Percentiles rank a stretch among this genome's conserved stretches.
Evolutionary conservation across 2,113 vertebrate genomes (phyloP).

Genomic region (Pseudorhombus dupliciocellatus): DNA sequence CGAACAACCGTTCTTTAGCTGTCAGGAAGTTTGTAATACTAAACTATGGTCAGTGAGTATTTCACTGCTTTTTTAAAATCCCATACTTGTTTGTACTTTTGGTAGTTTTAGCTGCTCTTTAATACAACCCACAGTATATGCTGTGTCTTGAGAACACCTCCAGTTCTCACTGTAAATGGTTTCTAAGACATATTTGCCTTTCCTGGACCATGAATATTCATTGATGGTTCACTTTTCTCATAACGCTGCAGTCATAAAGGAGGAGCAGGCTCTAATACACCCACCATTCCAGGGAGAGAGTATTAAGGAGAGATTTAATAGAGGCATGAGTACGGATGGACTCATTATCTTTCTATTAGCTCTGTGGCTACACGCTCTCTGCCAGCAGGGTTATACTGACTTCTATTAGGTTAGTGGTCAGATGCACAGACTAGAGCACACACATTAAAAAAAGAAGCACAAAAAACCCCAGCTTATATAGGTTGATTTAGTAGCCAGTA

Average conservation of each 20-base stretch:
- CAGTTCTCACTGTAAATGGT: constrained; percentile 42
- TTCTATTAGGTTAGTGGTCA: constrained; percentile 81
- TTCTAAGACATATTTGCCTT: constrained; percentile 60
- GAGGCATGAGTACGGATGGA: constrained; percentile 79
- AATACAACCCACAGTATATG: not conserved
- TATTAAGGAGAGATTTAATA: constrained; percentile 85
- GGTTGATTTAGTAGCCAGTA: constrained; percentile 74
- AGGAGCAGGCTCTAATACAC: constrained; percentile 67
- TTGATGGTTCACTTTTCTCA: constrained; percentile 73
- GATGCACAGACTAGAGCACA: constrained; percentile 62
- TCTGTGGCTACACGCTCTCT: constrained; percentile 62
- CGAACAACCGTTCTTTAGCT: too few relatives aligned
- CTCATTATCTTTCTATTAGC: constrained; percentile 87
- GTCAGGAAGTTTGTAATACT: too few relatives aligned
- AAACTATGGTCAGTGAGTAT: too few relatives aligned
- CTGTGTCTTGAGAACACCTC: constrained; percentile 22
- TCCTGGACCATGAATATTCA: constrained; percentile 72
- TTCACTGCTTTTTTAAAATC: not conserved
- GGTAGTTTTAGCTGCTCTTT: not conserved
- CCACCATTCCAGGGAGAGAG: constrained; percentile 74
- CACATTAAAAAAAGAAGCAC: constrained; percentile 29
- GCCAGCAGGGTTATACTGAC: constrained; percentile 77
- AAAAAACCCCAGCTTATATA: constrained; percentile 61
- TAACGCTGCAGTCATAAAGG: constrained; percentile 71
- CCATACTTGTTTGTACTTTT: not conserved